These are phyloP conservation scores for Danio choprae DNA, from an alignment of 2,797 vertebrate genomes.

Conservation along the genomic window DNA sequence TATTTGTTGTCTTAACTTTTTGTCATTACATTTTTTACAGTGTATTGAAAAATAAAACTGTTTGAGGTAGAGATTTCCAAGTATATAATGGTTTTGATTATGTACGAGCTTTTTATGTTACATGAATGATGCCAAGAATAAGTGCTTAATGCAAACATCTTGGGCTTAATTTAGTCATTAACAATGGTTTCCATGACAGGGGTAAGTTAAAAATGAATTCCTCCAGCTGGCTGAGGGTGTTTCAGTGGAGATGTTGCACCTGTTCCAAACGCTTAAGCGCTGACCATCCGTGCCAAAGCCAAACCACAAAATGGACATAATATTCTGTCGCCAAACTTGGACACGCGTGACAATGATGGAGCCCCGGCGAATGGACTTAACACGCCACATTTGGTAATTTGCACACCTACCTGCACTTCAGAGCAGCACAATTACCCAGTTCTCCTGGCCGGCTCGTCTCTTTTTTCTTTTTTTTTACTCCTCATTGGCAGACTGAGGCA, in stretches of 20 bases:
- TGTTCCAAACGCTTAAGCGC: constrained; percentile 36
- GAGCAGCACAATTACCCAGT: constrained; percentile 79
- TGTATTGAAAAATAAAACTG: too few relatives aligned
- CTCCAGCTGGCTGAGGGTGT: constrained; percentile 38
- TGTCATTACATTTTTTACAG: too few relatives aligned
- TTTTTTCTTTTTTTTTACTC: constrained; percentile 1
- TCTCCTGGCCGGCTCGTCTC: constrained; percentile 71
- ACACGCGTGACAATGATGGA: constrained; percentile 78
- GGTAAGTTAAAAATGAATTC: constrained; percentile 22
- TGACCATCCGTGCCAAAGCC: constrained; percentile 59
- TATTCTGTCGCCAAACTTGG: constrained; percentile 70
- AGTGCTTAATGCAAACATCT: not conserved
- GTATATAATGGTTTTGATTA: not conserved
- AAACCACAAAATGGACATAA: constrained; percentile 70
- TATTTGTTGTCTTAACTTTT: too few relatives aligned
- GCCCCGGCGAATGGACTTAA: constrained; percentile 77
- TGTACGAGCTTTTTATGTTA: not conserved
- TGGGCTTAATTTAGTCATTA: not conserved
- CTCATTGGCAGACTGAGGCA: constrained; percentile 36
- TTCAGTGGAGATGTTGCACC: constrained; percentile 2
- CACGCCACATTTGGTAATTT: constrained; percentile 84
- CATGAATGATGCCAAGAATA: not conserved
- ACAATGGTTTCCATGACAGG: not conserved
- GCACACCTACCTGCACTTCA: constrained; percentile 84
- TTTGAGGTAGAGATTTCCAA: not conserved